These are phyloP conservation scores for Mus caroli DNA, from an alignment of 2,797 vertebrate species.

Conservation along the genomic window DNA sequence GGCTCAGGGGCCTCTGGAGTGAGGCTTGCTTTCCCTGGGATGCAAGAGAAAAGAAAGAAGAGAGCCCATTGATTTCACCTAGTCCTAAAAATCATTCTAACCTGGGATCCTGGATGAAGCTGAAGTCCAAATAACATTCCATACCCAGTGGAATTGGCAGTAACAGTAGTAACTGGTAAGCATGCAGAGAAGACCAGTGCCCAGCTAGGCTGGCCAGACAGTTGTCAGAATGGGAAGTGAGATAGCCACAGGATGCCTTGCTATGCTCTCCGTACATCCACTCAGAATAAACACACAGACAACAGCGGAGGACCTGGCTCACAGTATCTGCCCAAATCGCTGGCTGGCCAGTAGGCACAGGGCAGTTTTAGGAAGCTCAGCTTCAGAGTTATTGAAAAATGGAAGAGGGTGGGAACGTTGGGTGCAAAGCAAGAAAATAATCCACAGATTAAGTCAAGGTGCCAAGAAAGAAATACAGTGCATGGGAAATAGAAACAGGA, in stretches of 20 bases:
- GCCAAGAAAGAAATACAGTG: neutral
- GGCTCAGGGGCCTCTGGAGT: neutral
- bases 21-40: neutral
- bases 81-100: neutral
- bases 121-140: neutral
- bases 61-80: neutral
- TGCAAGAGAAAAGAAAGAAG: neutral
- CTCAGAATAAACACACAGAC: neutral
- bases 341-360: neutral
- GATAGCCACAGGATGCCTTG: neutral
- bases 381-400: conserved; percentile 21
- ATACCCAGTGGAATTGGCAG: neutral
- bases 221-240: neutral
- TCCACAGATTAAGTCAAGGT: neutral
- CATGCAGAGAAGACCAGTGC: neutral
- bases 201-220: neutral
- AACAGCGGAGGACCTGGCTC: neutral
- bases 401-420: neutral
- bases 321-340: neutral
- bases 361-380: neutral
- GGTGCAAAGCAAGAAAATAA: neutral
- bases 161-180: neutral
- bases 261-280: neutral
- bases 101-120: neutral
- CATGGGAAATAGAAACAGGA: neutral